Conservation (phyloP, 2,888 invertebrate genomes). For the Macrosoma leucophasiata region DNA sequence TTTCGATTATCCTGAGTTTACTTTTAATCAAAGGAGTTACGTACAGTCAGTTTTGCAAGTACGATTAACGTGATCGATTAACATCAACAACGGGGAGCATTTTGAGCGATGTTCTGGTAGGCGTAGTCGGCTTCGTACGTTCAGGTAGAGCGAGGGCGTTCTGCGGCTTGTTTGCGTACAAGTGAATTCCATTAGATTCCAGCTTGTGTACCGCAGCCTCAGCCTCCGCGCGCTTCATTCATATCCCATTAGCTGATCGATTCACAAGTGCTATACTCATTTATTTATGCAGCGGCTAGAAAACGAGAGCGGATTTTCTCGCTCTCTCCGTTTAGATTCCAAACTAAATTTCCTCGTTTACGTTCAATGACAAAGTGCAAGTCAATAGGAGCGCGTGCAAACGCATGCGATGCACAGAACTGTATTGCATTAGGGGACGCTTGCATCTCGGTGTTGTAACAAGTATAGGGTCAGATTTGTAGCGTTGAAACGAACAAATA, state of each 20-base stretch:
- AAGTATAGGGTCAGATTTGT: too few relatives aligned
- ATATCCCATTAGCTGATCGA: constrained; percentile 73
- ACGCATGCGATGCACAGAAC: too few relatives aligned
- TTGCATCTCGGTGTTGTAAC: too few relatives aligned
- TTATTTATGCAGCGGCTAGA: constrained; percentile 34
- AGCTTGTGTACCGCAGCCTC: constrained; percentile 61
- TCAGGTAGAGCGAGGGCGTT: constrained; percentile 43
- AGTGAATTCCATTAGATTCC: constrained; percentile 73
- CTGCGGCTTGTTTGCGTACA: constrained; percentile 72
- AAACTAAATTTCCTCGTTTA: too few relatives aligned
- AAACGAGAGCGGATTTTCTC: constrained; percentile 22
- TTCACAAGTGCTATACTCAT: constrained; percentile 61
- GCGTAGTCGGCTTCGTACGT: constrained; percentile 18
- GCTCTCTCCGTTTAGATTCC: too few relatives aligned
- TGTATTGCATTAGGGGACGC: too few relatives aligned
- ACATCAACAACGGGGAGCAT: constrained; percentile 24
- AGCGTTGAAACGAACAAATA: too few relatives aligned
- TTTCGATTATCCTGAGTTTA: background rate
- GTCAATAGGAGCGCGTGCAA: constrained; percentile 21
- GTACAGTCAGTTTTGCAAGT: constrained; percentile 20
- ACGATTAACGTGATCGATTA: constrained; percentile 27
- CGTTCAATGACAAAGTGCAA: constrained; percentile 19
- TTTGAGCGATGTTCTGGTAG: constrained; percentile 30
- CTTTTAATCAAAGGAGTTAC: too few relatives aligned
- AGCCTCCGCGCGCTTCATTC: constrained; percentile 60